Conservation (phyloP, 2,113 vertebrate genomes). For the Vicugna pacos region DNA sequence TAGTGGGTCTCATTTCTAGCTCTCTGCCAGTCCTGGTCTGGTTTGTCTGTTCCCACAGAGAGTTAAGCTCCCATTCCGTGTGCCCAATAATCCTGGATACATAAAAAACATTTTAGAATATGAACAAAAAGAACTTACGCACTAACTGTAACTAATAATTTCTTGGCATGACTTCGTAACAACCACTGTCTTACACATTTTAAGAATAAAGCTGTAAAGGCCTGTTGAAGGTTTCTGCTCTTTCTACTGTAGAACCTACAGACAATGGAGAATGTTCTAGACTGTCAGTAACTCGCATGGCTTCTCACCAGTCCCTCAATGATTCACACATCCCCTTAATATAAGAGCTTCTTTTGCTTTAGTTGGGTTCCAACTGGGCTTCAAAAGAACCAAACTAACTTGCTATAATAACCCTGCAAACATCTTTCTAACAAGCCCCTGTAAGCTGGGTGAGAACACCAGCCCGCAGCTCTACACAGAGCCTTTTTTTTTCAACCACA, state of each 20-base stretch:
- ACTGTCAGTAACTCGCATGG: not conserved
- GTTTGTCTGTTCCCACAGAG: not conserved
- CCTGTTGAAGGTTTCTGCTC: not conserved
- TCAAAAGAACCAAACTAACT: conserved; percentile 21
- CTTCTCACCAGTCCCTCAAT: not conserved
- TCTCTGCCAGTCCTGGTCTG: not conserved
- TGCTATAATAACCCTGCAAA: not conserved
- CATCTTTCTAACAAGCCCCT: not conserved
- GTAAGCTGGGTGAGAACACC: not conserved
- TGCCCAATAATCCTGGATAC: not conserved
- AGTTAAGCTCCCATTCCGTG: not conserved
- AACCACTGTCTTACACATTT: not conserved
- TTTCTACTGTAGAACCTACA: not conserved
- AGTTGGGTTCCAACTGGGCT: not conserved
- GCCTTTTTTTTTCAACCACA: not conserved
- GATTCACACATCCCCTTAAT: not conserved
- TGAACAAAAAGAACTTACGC: conserved; percentile 41
- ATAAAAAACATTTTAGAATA: conserved; percentile 34
- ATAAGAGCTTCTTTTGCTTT: not conserved
- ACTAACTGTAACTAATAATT: conserved; percentile 16
- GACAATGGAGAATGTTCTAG: not conserved
- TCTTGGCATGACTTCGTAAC: conserved; percentile 40
- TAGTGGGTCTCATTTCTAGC: not conserved
- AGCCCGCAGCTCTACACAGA: not conserved
- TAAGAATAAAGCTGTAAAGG: conserved; percentile 42